Percentiles rank a stretch among this genome's conserved stretches.
Conservation (phyloP, 2,888 invertebrate species). For the Tinea pellionella region DNA sequence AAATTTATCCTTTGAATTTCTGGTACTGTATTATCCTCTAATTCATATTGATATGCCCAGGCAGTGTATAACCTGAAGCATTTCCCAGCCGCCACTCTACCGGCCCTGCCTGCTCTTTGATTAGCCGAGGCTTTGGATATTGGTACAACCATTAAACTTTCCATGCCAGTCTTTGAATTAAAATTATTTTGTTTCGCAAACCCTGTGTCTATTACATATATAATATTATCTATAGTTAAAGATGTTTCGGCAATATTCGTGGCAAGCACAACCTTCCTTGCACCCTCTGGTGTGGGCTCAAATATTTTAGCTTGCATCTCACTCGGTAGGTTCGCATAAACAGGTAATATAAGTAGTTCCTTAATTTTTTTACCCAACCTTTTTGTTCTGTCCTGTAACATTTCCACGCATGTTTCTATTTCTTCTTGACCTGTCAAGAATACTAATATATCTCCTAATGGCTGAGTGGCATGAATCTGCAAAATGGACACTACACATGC, state of each 20-base stretch:
- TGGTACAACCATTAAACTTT: constrained; percentile 97
- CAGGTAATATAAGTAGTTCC: constrained; percentile 92
- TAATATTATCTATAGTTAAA: constrained; percentile 97
- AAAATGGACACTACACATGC: constrained; percentile 97
- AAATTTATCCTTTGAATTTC: constrained; percentile 99
- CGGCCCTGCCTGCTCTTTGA: constrained; percentile 96
- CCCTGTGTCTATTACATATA: constrained; percentile 99
- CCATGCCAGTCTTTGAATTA: constrained; percentile 98
- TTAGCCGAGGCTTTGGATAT: constrained; percentile 98
- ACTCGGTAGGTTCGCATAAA: constrained; percentile 98
- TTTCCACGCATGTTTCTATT: constrained; percentile 90
- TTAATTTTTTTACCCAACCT: constrained; percentile 92
- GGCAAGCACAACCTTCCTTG: constrained; percentile 96
- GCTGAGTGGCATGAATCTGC: constrained; percentile 98
- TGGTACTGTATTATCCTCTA: constrained; percentile 97
- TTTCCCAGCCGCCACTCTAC: constrained; percentile 96
- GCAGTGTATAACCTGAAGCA: constrained; percentile 98
- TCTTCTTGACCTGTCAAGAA: constrained; percentile 96
- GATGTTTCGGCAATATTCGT: constrained; percentile 99
- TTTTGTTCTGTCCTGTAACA: constrained; percentile 89
- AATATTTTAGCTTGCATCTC: constrained; percentile 99
- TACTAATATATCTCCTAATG: constrained; percentile 94
- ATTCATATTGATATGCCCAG: constrained; percentile 98
- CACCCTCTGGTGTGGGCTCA: constrained; percentile 95
- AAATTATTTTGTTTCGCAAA: constrained; percentile 99